Percentiles rank a stretch among this genome's conserved stretches.
These are phyloP conservation scores for Syngnathus floridae DNA, from an alignment of 2,113 vertebrate species.

Conservation along the genomic window DNA sequence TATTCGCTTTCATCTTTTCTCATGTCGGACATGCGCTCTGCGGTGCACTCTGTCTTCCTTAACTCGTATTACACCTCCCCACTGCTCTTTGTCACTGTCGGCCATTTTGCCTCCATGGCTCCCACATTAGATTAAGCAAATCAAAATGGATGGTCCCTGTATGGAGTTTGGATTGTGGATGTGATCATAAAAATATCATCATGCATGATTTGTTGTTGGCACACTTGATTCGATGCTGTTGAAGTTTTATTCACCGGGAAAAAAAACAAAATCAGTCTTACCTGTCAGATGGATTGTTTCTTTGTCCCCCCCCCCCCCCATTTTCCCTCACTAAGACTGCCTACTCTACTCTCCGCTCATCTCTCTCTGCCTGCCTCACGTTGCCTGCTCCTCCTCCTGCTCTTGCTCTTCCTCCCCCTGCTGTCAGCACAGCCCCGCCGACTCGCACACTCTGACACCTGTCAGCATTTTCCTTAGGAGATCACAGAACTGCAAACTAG, in stretches of 20 bases:
- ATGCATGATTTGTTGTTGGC: constrained; percentile 36
- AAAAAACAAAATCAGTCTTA: constrained; percentile 23
- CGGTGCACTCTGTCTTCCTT: constrained; percentile 49
- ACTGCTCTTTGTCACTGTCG: constrained; percentile 62
- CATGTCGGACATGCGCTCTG: constrained; percentile 37
- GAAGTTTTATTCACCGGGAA: constrained; percentile 29
- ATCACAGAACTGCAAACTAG: constrained; percentile 66
- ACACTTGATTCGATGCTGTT: constrained; percentile 31
- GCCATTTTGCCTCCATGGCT: constrained; percentile 60
- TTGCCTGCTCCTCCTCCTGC: constrained; percentile 27
- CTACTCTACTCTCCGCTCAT: constrained; percentile 61
- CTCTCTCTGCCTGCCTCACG: constrained; percentile 52
- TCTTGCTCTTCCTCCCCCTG: constrained; percentile 27
- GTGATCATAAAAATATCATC: constrained; percentile 48
- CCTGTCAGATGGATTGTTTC: constrained; percentile 63
- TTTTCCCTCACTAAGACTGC: constrained; percentile 55
- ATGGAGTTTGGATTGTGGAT: constrained; percentile 52
- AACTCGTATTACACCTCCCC: constrained; percentile 39
- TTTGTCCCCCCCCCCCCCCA: constrained; percentile 15
- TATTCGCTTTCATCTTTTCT: constrained; percentile 27
- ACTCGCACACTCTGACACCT: constrained; percentile 70
- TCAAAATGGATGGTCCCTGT: constrained; percentile 63
- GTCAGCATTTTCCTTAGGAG: constrained; percentile 70
- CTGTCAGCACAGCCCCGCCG: constrained; percentile 60
- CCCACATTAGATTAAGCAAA: constrained; percentile 64